A percentile compares a stretch with the other conserved stretches of the same genome.
phyloP scores from a whole-genome alignment of 2,888 invertebrate genomes.

The Tipula vernalis region DNA sequence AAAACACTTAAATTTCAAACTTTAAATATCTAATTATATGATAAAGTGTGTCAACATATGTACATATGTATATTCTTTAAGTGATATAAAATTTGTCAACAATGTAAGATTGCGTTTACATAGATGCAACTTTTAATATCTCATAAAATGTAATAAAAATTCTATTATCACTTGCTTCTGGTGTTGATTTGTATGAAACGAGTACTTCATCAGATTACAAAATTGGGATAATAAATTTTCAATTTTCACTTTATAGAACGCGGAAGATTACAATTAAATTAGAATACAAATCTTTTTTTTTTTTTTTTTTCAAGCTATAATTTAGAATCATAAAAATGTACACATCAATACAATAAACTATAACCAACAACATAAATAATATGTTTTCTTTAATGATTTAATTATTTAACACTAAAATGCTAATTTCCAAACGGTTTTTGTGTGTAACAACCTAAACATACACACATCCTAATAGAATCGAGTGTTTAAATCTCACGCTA shows the following conservation, averaged over 20 bases:
- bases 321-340: neutral
- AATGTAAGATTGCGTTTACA: neutral
- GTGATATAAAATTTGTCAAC: neutral
- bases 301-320: neutral
- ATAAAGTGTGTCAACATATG: neutral
- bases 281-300: neutral
- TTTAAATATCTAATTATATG: neutral
- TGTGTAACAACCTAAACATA: neutral
- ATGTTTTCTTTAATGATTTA: neutral
- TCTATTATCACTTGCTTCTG: neutral
- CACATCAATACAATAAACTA: neutral
- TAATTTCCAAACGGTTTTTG: neutral
- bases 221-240: neutral
- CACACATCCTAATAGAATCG: neutral
- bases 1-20: neutral
- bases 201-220: neutral
- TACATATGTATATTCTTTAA: neutral
- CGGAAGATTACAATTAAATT: neutral
- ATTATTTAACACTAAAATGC: neutral
- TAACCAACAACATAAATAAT: neutral
- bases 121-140: neutral
- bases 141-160: neutral
- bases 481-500: neutral
- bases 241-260: neutral
- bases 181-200: neutral